Conservation (phyloP, 2,113 vertebrate species). For the Psephotus haematonotus region DNA sequence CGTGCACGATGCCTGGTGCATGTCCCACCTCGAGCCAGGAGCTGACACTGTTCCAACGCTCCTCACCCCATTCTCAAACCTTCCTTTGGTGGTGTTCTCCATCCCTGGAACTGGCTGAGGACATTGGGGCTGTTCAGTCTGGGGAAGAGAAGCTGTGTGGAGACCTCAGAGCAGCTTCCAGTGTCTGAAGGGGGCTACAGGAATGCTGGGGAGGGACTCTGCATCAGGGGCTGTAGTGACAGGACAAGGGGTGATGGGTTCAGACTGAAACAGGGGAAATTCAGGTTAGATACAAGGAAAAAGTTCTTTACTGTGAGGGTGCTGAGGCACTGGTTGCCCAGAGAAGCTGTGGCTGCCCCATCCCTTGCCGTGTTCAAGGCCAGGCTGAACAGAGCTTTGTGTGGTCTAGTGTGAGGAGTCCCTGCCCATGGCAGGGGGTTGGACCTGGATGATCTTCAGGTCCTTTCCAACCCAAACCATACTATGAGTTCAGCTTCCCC, state of each 20-base stretch:
- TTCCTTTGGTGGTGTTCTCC: fast-evolving
- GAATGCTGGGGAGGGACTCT: background rate
- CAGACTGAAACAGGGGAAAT: background rate
- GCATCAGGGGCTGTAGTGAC: background rate
- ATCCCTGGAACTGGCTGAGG: background rate
- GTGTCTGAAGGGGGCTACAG: background rate
- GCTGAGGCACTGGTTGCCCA: background rate
- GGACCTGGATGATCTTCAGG: background rate
- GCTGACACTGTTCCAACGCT: fast-evolving
- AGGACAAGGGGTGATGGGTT: background rate
- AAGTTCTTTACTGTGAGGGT: background rate
- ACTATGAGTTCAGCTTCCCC: background rate
- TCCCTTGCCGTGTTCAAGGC: background rate
- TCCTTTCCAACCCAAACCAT: background rate
- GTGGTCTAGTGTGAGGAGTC: background rate
- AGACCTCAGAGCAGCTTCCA: background rate
- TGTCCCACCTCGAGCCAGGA: background rate
- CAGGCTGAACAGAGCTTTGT: background rate
- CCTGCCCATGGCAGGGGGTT: background rate
- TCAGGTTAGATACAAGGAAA: background rate
- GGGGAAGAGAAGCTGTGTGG: background rate
- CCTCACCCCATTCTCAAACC: background rate
- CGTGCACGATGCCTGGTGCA: fast-evolving
- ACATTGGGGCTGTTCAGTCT: background rate
- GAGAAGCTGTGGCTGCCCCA: background rate